These are phyloP conservation scores for Lycodopsis pacificus DNA, from an alignment of 2,797 vertebrate species.

Conservation along the genomic window DNA sequence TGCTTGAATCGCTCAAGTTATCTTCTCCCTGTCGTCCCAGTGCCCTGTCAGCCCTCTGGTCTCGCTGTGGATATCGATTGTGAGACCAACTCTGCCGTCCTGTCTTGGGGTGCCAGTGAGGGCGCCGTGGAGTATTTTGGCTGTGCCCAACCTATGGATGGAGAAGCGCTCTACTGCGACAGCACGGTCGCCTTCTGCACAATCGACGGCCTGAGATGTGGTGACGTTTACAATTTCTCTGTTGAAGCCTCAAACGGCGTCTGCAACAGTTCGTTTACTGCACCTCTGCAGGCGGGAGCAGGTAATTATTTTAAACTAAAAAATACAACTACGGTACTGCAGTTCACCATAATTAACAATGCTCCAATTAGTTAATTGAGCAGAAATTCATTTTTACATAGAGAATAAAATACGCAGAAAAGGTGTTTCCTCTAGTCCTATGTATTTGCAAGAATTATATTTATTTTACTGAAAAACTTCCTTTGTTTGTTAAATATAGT, in stretches of 20 bases:
- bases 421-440: background rate
- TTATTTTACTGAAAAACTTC: background rate
- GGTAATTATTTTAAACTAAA: conserved; percentile 67
- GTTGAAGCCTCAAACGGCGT: conserved; percentile 73
- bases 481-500: background rate
- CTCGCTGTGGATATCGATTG: conserved; percentile 76
- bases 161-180: conserved; percentile 65
- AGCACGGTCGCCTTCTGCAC: conserved; percentile 68
- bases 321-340: rapidly evolving
- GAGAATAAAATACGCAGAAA: background rate
- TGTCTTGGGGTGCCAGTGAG: conserved; percentile 78
- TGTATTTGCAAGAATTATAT: background rate
- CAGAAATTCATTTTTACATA: background rate
- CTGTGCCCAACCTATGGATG: conserved; percentile 47
- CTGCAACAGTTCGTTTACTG: conserved; percentile 81
- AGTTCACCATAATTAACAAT: background rate
- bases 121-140: conserved; percentile 74
- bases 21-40: conserved; percentile 61
- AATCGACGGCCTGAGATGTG: conserved; percentile 78
- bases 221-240: conserved; percentile 81
- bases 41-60: conserved; percentile 78
- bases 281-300: conserved; percentile 71
- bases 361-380: background rate
- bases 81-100: conserved; percentile 62
- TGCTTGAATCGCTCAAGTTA: background rate